Conservation (phyloP, 1,140 invertebrate genomes). For the Apocrypta bakeri region DNA sequence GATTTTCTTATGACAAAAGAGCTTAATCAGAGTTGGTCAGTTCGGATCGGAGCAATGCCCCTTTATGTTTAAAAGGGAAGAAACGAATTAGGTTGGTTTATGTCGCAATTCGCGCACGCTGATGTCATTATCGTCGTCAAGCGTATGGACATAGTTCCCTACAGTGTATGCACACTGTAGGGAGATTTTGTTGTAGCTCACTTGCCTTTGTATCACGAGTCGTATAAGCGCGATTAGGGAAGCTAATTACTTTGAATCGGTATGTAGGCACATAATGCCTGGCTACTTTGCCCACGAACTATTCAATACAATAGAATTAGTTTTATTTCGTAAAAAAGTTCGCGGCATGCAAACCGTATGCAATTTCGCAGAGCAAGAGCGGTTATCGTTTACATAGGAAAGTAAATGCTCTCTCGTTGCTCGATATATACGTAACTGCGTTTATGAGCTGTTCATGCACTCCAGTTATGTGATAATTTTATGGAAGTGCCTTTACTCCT, state of each 20-base stretch:
- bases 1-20: not conserved
- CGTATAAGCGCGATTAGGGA: slow-evolving; percentile 27
- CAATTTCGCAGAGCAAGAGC: slow-evolving; percentile 31
- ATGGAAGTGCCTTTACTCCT: slow-evolving; percentile 11
- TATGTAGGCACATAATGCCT: not conserved
- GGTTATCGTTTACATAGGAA: slow-evolving; percentile 26
- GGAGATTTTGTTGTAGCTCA: too few relatives aligned
- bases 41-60: too few relatives aligned
- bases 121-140: too few relatives aligned
- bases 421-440: slow-evolving; percentile 43
- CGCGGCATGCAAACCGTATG: too few relatives aligned
- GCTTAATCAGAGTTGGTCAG: too few relatives aligned
- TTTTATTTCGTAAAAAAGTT: not conserved
- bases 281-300: not conserved
- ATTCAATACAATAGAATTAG: slow-evolving; percentile 15
- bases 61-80: too few relatives aligned
- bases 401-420: not conserved
- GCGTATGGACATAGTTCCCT: too few relatives aligned
- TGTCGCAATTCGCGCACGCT: too few relatives aligned
- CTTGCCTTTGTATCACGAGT: too few relatives aligned
- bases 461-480: slow-evolving; percentile 46
- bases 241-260: slow-evolving; percentile 20
- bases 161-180: too few relatives aligned
- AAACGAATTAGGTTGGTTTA: too few relatives aligned
- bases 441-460: slow-evolving; percentile 42